These are phyloP conservation scores for Tenodera sinensis DNA, from an alignment of 2,888 invertebrate genomes.

Conservation along the genomic window DNA sequence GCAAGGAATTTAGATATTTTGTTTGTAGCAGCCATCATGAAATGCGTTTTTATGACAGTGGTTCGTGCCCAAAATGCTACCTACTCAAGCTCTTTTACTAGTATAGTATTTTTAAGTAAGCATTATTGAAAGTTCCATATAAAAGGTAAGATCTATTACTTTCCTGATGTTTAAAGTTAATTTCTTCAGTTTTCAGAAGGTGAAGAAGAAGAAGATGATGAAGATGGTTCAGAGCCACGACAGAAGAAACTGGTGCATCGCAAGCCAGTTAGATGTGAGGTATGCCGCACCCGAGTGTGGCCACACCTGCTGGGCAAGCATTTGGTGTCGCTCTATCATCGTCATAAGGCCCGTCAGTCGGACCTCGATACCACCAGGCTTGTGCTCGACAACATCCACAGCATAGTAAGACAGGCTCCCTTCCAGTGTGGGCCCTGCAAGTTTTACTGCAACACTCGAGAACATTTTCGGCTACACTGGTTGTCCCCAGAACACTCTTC, in stretches of 20 bases:
- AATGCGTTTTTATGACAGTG: no score
- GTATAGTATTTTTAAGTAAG: no score
- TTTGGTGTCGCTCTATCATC: conserved; percentile 81
- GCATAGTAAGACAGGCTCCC: conserved; percentile 75
- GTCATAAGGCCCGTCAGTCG: conserved; percentile 59
- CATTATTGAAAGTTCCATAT: no score
- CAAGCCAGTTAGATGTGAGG: conserved; percentile 55
- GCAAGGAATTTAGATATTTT: no score
- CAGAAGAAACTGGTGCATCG: background rate
- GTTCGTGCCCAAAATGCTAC: no score
- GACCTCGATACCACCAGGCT: conserved; percentile 49
- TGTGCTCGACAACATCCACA: conserved; percentile 71
- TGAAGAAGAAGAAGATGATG: background rate
- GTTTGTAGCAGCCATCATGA: no score
- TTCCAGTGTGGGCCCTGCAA: conserved; percentile 82
- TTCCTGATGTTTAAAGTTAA: background rate
- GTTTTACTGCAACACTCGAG: conserved; percentile 77
- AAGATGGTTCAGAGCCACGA: background rate
- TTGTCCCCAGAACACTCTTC: conserved; percentile 58
- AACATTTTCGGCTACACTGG: conserved; percentile 72
- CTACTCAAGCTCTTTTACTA: no score
- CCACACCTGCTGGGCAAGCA: conserved; percentile 75
- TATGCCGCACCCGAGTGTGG: conserved; percentile 67
- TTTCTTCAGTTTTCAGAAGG: background rate
- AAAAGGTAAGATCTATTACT: no score